A percentile compares a stretch with the other conserved stretches of the same genome.
These are phyloP conservation scores for Meles meles DNA, from an alignment of 2,113 vertebrate genomes.

Conservation along the genomic window DNA sequence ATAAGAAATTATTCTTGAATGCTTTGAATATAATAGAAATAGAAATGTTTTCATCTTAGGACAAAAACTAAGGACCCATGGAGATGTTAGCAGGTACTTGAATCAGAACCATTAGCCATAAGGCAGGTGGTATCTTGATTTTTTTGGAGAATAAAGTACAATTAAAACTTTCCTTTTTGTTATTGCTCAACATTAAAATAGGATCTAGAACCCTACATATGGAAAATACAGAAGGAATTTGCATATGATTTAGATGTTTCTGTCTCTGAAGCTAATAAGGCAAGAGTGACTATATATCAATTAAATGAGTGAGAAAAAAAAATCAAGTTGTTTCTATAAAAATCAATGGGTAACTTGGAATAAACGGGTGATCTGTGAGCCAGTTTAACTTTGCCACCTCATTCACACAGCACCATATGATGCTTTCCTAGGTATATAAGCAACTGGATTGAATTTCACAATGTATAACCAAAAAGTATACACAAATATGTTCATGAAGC, in stretches of 20 bases:
- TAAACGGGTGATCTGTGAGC: neutral
- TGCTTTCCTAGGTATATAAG: neutral
- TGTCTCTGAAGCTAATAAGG: neutral
- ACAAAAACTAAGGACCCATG: neutral
- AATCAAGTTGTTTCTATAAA: neutral
- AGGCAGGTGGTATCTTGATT: neutral
- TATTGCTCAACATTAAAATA: neutral
- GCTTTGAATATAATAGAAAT: neutral
- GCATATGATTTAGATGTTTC: neutral
- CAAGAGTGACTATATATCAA: neutral
- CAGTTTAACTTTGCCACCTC: neutral
- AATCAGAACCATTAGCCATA: neutral
- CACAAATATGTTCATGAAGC: neutral
- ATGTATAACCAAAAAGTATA: neutral
- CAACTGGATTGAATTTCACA: neutral
- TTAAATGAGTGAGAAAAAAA: neutral
- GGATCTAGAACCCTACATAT: neutral
- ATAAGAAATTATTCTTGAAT: neutral
- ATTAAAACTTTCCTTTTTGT: neutral
- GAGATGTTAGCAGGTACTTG: neutral
- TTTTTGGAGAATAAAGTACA: neutral
- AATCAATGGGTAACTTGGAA: neutral
- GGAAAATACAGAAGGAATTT: neutral
- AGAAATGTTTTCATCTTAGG: neutral
- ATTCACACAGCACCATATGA: neutral